Evolutionary conservation across 1,140 invertebrate genomes (phyloP), one percentile per base, ranked within the genome.

Genomic region (Asobara japonica): DNA sequence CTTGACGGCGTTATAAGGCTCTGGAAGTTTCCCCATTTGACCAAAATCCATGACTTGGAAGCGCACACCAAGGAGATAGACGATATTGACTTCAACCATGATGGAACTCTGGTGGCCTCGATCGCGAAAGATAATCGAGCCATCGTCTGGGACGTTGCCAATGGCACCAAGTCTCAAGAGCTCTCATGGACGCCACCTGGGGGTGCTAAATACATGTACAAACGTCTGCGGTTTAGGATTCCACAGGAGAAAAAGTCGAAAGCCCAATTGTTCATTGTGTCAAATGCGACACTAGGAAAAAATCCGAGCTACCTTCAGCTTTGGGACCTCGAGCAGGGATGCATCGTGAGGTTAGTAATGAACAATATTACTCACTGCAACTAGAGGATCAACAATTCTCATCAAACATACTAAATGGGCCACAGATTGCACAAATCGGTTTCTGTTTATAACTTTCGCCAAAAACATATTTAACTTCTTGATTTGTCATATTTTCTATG

Each of bases 91-190:
- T 94, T 98, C 81, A 95, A 93, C 87, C 91, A 92, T 0, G 90
- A 91, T 81, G 91, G 93, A 68, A 92, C 91, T 75, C 89, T 89
- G 81, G 81, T 98, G 51, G 93, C 94, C 30, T 96, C 94, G 78
- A 93, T 98, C 66, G 94, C 94, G 0, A 95, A 97, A 86, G 97
- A 98, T 88, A 94, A 94, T 5, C 89, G 92, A 79, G 94, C 92
- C 2, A 87, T 92, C 72, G 84, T 98, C 3, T 98, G 97, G 96
- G 90, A 93, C 76, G 86, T 92, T 6, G 84, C 82, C 33, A 90
- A 87, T 77, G 92, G 91, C 18, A 91, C 87, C 71, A 90, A 93
- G 79, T 80, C 91, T 22, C 88, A 90, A 16, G 91, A 92, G 76
- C 86, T 97, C n/a, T 90, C 90, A 25, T 97, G 96, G 91, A 88